These are phyloP conservation scores for Hydrotaea diabolus DNA, from an alignment of 2,888 invertebrate species.

Conservation along the genomic window DNA sequence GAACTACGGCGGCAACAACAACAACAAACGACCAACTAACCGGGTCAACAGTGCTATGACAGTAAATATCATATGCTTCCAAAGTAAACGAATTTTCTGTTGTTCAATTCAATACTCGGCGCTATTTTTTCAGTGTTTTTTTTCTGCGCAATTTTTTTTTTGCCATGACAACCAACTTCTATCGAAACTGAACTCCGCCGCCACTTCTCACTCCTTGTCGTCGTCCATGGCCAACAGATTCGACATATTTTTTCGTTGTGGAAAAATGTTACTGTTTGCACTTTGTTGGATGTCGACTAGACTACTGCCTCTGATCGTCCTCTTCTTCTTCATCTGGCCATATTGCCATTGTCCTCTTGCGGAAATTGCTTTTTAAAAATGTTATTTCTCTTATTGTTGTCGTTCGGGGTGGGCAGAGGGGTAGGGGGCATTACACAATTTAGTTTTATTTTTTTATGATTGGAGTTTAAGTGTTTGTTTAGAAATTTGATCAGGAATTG, in stretches of 20 bases:
- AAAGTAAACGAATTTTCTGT: conserved; percentile 38
- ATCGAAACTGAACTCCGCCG: not conserved
- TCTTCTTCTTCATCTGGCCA: not conserved
- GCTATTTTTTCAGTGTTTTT: conserved; percentile 1
- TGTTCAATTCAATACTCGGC: conserved; percentile 26
- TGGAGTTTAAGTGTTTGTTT: conserved; percentile 19
- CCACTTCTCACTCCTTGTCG: not conserved
- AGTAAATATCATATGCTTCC: conserved; percentile 34
- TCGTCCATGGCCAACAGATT: not conserved
- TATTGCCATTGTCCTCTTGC: not conserved
- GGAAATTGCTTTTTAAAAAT: conserved; percentile 40
- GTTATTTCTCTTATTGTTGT: conserved; percentile 19
- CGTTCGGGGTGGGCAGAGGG: not conserved
- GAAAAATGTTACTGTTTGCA: not conserved
- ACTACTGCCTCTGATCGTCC: no score
- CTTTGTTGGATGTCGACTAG: not conserved
- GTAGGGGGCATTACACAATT: not conserved
- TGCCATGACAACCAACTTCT: no score
- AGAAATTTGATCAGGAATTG: conserved; percentile 31
- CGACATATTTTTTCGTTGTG: not conserved
- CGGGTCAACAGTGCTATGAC: conserved; percentile 34
- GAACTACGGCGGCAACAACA: not conserved
- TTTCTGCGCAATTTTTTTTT: not conserved
- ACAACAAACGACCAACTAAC: conserved; percentile 20
- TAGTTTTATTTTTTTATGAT: not conserved